Evolutionary conservation across 2,888 invertebrate genomes (phyloP).

Genomic region (Polyploca ridens): DNA sequence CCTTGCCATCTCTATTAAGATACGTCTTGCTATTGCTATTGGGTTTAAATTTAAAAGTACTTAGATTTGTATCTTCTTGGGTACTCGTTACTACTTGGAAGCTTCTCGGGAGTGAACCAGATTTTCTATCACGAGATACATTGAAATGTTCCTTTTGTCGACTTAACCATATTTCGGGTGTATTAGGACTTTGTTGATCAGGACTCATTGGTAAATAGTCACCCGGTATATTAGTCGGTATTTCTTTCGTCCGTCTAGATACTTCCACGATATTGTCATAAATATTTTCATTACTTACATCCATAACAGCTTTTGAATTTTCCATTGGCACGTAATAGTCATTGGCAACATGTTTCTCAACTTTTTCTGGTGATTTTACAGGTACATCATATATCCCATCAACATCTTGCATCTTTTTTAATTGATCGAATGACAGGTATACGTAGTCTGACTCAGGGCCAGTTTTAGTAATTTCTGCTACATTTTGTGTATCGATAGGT

Average conservation of each 20-base stretch:
- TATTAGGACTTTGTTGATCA: slow-evolving; percentile 83
- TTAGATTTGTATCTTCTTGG: slow-evolving; percentile 73
- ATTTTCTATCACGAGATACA: slow-evolving; percentile 87
- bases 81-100: slow-evolving; percentile 87
- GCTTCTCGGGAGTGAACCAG: slow-evolving; percentile 91
- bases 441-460: slow-evolving; percentile 79
- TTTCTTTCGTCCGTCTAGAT: slow-evolving; percentile 68
- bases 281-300: slow-evolving; percentile 55
- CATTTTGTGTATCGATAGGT: slow-evolving; percentile 43
- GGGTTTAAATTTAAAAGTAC: slow-evolving; percentile 73
- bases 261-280: slow-evolving; percentile 75
- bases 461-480: slow-evolving; percentile 49
- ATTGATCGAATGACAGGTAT: slow-evolving; percentile 75
- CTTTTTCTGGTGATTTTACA: slow-evolving; percentile 67
- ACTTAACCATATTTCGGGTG: slow-evolving; percentile 89
- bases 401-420: slow-evolving; percentile 55
- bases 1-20: slow-evolving; percentile 85
- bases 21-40: slow-evolving; percentile 79
- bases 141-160: slow-evolving; percentile 89
- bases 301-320: slow-evolving; percentile 47
- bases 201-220: slow-evolving; percentile 77
- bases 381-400: slow-evolving; percentile 78
- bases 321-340: slow-evolving; percentile 74
- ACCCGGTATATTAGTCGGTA: slow-evolving; percentile 48
- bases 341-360: slow-evolving; percentile 36